These are phyloP conservation scores for Agrochola circellaris DNA, from an alignment of 2,888 invertebrate species.

Conservation along the genomic window DNA sequence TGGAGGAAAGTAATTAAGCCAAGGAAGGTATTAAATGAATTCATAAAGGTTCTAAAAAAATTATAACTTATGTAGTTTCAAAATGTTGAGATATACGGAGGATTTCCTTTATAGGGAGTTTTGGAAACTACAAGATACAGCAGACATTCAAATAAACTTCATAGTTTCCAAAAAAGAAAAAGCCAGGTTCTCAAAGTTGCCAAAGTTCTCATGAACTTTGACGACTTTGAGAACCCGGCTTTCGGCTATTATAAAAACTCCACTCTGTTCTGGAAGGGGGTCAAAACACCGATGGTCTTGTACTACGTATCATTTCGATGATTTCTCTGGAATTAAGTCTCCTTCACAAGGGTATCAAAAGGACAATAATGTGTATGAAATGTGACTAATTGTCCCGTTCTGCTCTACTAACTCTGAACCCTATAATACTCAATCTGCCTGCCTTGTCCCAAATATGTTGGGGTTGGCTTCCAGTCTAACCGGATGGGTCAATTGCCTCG, in stretches of 20 bases:
- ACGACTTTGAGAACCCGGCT: background rate
- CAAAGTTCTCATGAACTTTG: no score
- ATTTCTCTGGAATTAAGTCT: background rate
- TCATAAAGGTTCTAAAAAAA: background rate
- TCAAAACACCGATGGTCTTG: background rate
- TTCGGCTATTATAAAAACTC: background rate
- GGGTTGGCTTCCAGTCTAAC: background rate
- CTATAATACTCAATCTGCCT: no score
- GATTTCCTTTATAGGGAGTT: background rate
- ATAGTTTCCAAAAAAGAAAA: no score
- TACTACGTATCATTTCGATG: background rate
- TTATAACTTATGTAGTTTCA: background rate
- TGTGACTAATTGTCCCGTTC: background rate
- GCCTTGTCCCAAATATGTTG: no score
- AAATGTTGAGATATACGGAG: background rate
- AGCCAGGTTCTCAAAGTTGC: no score
- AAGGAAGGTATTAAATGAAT: background rate
- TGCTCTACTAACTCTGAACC: background rate
- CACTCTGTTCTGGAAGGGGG: background rate
- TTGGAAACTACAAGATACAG: background rate
- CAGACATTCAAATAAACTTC: background rate
- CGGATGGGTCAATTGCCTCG: no score
- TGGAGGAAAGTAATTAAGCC: slow-evolving; percentile 25
- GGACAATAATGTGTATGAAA: background rate
- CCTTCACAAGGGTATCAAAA: background rate